A percentile compares a stretch with the other conserved stretches of the same genome.
Conservation (phyloP, 2,113 vertebrate genomes). For the Daphoenositta chrysoptera region DNA sequence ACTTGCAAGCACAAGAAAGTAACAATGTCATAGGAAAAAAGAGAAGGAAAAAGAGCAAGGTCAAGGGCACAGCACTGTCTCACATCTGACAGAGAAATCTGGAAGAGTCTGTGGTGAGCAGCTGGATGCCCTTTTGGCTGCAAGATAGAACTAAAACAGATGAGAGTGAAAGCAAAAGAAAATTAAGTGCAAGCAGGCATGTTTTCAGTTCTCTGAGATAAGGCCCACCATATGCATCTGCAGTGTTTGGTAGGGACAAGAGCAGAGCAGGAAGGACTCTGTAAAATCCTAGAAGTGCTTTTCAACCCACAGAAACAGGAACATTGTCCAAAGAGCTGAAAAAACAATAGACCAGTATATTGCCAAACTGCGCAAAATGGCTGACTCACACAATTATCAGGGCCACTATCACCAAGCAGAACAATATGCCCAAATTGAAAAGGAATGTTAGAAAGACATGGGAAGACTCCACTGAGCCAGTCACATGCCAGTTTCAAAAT, state of each 20-base stretch:
- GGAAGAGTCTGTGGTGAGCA: not conserved
- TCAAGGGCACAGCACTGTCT: not conserved
- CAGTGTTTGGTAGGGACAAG: not conserved
- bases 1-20: not conserved
- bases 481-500: constrained; percentile 57
- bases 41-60: not conserved
- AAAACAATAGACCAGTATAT: constrained; percentile 41
- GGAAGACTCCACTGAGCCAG: constrained; percentile 45
- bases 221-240: not conserved
- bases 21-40: not conserved
- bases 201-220: not conserved
- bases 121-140: not conserved
- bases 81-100: not conserved
- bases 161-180: not conserved
- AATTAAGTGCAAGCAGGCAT: not conserved
- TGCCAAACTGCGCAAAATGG: constrained; percentile 60
- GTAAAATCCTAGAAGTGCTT: constrained; percentile 53
- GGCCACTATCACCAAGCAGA: constrained; percentile 55
- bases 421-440: constrained; percentile 63
- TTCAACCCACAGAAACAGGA: constrained; percentile 15
- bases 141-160: not conserved
- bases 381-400: constrained; percentile 56
- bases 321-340: not conserved
- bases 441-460: constrained; percentile 57
- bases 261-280: not conserved